A percentile compares a stretch with the other conserved stretches of the same genome.
Conservation (phyloP, 2,797 vertebrate genomes). For the Sphaeramia orbicularis region DNA sequence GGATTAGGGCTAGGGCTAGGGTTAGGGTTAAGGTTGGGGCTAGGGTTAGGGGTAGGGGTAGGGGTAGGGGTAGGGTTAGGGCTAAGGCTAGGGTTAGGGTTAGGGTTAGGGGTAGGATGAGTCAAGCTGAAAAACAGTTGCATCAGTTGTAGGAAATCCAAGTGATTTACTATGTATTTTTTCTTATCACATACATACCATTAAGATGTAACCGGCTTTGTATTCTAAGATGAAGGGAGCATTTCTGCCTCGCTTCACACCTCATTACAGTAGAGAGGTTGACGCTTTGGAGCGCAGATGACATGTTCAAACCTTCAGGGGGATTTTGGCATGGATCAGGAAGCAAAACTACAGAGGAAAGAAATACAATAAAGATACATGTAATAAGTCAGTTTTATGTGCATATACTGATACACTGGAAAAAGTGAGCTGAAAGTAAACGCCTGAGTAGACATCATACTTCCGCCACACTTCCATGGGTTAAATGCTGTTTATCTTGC, state of each 20-base stretch:
- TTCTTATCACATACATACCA: slow-evolving; percentile 54
- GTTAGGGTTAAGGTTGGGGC: no score
- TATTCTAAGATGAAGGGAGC: slow-evolving; percentile 73
- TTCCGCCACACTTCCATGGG: no score
- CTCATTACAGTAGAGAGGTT: slow-evolving; percentile 78
- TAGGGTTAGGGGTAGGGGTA: no score
- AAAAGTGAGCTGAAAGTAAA: neutral
- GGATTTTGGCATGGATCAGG: slow-evolving; percentile 57
- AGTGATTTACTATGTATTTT: neutral
- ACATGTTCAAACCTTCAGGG: slow-evolving; percentile 12
- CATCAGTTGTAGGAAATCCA: neutral
- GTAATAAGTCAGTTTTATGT: neutral
- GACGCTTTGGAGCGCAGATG: slow-evolving; percentile 64
- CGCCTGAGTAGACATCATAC: no score
- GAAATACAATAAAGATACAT: neutral
- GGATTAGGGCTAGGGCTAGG: no score
- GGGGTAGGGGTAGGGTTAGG: no score
- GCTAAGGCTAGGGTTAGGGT: no score
- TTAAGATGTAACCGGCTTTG: slow-evolving; percentile 57
- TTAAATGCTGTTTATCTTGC: neutral
- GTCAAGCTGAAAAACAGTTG: no score
- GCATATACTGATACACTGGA: neutral
- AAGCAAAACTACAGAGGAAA: slow-evolving; percentile 50
- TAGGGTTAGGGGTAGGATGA: no score
- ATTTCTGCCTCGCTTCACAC: slow-evolving; percentile 75